Base-by-base conservation (phyloP, 23 tunicate species). In the Halocynthia aurantium region DNA sequence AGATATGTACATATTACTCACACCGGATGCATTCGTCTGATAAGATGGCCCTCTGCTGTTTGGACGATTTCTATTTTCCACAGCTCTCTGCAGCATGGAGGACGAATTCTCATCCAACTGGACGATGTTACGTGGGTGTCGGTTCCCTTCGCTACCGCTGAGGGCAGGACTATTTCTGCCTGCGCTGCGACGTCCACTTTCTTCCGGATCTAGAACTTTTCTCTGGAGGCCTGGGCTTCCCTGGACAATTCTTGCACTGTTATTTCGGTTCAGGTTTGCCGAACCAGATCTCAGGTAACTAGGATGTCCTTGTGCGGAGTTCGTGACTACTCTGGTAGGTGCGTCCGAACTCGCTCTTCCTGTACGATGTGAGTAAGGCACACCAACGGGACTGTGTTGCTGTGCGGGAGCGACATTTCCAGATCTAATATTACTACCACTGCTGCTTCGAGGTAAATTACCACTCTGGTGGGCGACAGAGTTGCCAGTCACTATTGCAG, bases 361-460 rank as follows among this genome's bases (percentile, higher is more conserved):
- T 7, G 82, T 53, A 10, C 91, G 81, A 52, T 86, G 92, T 6
- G 90, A 62, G 82, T 92, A 83, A 20, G 97, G 81, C 22, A 50
- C 22, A 10, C 70, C 21, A 8, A 76, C 67, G 20, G 77, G 80
- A 31, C 57, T 52, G 21, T 52, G 31, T 11, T 51, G 62, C 7
- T 81, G 81, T 44, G 57, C 50, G 7, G 62, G 50, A 22, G 75
- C 54, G 10, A 55, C 70, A 8, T 74, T 81, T 8, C n/a, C 62
- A 74, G 78, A 51, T 55, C 90, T 69, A 9, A 90, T 71, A 55
- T 77, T 90, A 72, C 78, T 85, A 0, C 98, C 98, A 62, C 98
- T 92, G 76, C 85, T 86, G 77, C 98, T 92, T 11, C 98, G 81
- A 20, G 98, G 83, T 65, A 92, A 78, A 19, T 81, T 76, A 0